phyloP scores from a whole-genome alignment of 2,113 vertebrate species.

The Clarias magur region DNA sequence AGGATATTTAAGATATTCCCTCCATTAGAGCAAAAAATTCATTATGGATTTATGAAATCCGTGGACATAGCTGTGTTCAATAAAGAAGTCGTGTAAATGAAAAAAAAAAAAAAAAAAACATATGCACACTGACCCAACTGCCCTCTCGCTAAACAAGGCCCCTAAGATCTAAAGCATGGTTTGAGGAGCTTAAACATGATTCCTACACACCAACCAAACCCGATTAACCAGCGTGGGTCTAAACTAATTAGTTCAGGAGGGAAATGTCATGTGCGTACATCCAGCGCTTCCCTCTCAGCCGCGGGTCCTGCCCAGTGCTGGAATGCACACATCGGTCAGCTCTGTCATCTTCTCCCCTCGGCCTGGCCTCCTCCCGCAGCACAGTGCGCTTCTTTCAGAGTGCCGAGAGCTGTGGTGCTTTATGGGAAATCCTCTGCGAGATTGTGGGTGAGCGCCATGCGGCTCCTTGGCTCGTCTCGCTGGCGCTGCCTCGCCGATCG shows the following conservation, averaged over 20 bases:
- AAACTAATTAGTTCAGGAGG: slow-evolving; percentile 47
- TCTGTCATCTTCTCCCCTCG: slow-evolving; percentile 42
- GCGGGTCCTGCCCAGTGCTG: slow-evolving; percentile 34
- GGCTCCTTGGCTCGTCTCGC: slow-evolving; percentile 39
- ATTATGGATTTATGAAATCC: not conserved
- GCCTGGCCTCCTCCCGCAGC: slow-evolving; percentile 31
- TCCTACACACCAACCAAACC: slow-evolving; percentile 33
- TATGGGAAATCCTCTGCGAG: slow-evolving; percentile 47
- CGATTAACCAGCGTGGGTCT: slow-evolving; percentile 52
- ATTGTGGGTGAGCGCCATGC: slow-evolving; percentile 30
- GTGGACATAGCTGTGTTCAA: not conserved
- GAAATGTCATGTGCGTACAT: slow-evolving; percentile 47
- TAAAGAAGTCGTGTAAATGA: not conserved
- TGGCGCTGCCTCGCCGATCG: slow-evolving; percentile 21
- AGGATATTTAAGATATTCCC: no score
- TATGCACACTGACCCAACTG: not conserved
- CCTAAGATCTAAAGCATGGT: slow-evolving; percentile 25
- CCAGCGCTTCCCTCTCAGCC: slow-evolving; percentile 26
- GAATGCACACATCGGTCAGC: slow-evolving; percentile 50
- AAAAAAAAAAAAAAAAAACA: not conserved
- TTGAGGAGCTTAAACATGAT: slow-evolving; percentile 51
- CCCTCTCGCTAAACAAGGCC: slow-evolving; percentile 8
- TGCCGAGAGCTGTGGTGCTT: slow-evolving; percentile 37
- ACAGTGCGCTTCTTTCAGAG: slow-evolving; percentile 42
- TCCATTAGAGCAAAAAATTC: no score